Percentiles rank a stretch among this genome's conserved stretches.
phyloP scores from a whole-genome alignment of 2,113 vertebrate species.

The Serilophus lunatus region DNA sequence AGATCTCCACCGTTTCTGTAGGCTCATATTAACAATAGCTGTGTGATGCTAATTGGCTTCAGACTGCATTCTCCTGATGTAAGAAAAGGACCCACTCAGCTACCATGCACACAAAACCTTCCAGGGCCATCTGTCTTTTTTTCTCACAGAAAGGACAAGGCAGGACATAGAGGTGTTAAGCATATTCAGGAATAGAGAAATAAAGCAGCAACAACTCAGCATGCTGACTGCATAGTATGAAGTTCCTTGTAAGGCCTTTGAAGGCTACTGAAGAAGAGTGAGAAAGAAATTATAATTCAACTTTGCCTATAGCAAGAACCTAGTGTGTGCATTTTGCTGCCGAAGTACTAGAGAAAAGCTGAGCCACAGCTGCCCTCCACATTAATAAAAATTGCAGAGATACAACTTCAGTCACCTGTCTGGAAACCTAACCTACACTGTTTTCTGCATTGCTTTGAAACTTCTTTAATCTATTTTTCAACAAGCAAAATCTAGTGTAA shows the following conservation, averaged over 20 bases:
- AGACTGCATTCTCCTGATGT: not conserved
- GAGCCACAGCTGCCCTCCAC: not conserved
- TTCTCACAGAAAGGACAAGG: not conserved
- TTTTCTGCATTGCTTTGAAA: conserved; percentile 5
- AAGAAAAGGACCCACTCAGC: not conserved
- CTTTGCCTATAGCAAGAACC: not conserved
- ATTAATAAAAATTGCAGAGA: not conserved
- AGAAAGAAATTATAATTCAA: not conserved
- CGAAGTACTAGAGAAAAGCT: not conserved
- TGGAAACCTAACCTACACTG: conserved; percentile 8
- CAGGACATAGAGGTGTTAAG: not conserved
- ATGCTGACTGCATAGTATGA: not conserved
- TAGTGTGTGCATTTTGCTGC: not conserved
- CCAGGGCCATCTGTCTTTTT: not conserved
- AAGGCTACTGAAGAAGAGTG: not conserved
- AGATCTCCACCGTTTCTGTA: not conserved
- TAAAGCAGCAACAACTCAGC: not conserved
- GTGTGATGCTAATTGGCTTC: not conserved
- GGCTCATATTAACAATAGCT: not conserved
- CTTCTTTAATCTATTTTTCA: conserved; percentile 20
- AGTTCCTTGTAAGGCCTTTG: not conserved
- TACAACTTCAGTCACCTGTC: not conserved
- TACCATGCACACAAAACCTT: not conserved
- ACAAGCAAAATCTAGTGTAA: not conserved
- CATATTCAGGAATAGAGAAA: not conserved